Base-by-base conservation (phyloP, 2,888 invertebrate genomes). In the Alloplasta piceator region DNA sequence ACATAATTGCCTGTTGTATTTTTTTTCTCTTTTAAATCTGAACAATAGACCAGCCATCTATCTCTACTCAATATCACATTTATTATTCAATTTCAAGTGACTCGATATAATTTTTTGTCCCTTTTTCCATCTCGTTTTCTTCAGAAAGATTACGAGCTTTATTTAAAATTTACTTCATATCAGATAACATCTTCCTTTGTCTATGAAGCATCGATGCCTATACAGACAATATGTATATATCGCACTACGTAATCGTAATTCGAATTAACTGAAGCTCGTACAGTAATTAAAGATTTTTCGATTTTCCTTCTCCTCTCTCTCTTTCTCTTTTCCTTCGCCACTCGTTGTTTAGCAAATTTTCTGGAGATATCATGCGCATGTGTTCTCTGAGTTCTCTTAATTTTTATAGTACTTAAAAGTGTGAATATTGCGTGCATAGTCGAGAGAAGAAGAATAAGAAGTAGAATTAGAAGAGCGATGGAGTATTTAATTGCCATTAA, bases 121-220 rank as follows among this genome's bases (percentile, higher is more conserved):
- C 7, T 5, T 52, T 52, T 14, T 16, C 6, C 16, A 12, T 36
- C 39, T 6, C 10, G 6, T 56, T 55, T 0, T 55, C 52, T 55
- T 39, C n/a, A 50, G 38, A 77, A 58, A 39, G 16, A 63, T 14
- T 7, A 39, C 67, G 39, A 36, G 48, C 60, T 78, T 60, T 9
- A 26, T 26, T 26, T 3, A 26, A 26, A 26, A 26, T 46, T 38
- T 60, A 52, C 26, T 52, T 36, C 43, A 52, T 41, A 12, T 55
- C 12, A 39, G 14, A 70, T 12, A 26, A 60, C 52, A 75, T 46
- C 39, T 60, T 56, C 14, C 26, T 74, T 70, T 38, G 58, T 76
- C 80, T 80, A 80, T 6, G 46, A 76, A 80, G 76, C 72, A 56
- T 39, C 70, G 63, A 48, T 64, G 79, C 55, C 67, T 72, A 63